These are phyloP conservation scores for Crocidura indochinensis DNA, from an alignment of 2,797 vertebrate genomes.

Conservation along the genomic window DNA sequence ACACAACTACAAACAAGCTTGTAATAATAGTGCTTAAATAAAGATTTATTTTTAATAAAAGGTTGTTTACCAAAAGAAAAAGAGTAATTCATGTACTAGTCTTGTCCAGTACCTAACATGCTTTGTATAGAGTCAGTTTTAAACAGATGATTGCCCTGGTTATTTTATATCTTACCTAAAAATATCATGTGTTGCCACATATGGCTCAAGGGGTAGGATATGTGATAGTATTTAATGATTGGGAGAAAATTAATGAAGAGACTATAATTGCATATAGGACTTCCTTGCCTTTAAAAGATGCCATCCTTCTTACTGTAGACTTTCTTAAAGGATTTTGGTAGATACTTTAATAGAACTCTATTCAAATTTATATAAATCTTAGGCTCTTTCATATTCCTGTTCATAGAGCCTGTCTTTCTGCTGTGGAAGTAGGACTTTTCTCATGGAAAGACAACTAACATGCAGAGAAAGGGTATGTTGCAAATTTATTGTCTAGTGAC, in stretches of 20 bases:
- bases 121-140: neutral
- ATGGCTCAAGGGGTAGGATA: too few relatives aligned
- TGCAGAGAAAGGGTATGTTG: conserved; percentile 15
- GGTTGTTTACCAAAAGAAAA: neutral
- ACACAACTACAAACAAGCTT: too few relatives aligned
- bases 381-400: conserved; percentile 59
- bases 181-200: neutral
- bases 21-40: too few relatives aligned
- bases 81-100: neutral
- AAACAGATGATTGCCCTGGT: neutral
- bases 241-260: conserved; percentile 16
- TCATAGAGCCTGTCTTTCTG: conserved; percentile 19
- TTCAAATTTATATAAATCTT: conserved; percentile 74
- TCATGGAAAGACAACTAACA: neutral
- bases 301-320: neutral
- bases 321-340: conserved; percentile 50
- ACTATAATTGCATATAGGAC: neutral
- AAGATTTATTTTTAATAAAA: too few relatives aligned
- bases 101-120: neutral
- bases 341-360: conserved; percentile 37
- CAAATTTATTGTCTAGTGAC: conserved; percentile 7
- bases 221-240: too few relatives aligned
- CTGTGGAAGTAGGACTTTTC: conserved; percentile 26
- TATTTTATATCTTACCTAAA: conserved; percentile 1
- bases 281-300: neutral